These are phyloP conservation scores for Myathropa florea DNA, from an alignment of 2,888 invertebrate genomes.

Conservation along the genomic window DNA sequence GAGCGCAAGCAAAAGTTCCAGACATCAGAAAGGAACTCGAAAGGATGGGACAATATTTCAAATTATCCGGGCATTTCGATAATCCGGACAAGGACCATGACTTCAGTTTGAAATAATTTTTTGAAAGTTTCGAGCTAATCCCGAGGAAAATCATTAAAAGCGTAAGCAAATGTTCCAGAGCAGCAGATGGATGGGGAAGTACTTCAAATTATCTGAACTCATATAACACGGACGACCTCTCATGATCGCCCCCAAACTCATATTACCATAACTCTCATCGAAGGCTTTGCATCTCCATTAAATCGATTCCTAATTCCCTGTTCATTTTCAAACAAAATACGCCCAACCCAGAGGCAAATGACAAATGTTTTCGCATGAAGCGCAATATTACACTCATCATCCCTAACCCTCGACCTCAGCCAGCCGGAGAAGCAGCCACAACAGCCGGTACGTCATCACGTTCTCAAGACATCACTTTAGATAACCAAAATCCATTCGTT, in stretches of 20 bases:
- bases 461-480: slow-evolving; percentile 37
- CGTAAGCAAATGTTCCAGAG: too few relatives aligned
- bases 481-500: slow-evolving; percentile 44
- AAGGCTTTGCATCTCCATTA: not conserved
- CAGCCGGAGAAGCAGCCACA: not conserved
- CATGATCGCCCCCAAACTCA: not conserved
- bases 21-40: too few relatives aligned
- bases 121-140: too few relatives aligned
- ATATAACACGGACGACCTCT: too few relatives aligned
- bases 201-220: too few relatives aligned
- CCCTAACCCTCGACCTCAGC: not conserved
- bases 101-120: too few relatives aligned
- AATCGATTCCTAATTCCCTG: not conserved
- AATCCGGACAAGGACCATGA: too few relatives aligned
- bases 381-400: not conserved
- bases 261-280: not conserved
- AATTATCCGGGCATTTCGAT: too few relatives aligned
- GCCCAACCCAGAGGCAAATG: not conserved
- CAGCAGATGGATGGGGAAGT: too few relatives aligned
- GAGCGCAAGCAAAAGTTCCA: too few relatives aligned
- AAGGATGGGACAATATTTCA: too few relatives aligned
- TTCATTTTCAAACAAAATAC: not conserved
- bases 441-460: slow-evolving; percentile 24
- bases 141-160: too few relatives aligned
- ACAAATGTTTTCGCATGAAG: not conserved